These are phyloP conservation scores for Oligia strigilis DNA, from an alignment of 2,888 invertebrate species.

Conservation along the genomic window DNA sequence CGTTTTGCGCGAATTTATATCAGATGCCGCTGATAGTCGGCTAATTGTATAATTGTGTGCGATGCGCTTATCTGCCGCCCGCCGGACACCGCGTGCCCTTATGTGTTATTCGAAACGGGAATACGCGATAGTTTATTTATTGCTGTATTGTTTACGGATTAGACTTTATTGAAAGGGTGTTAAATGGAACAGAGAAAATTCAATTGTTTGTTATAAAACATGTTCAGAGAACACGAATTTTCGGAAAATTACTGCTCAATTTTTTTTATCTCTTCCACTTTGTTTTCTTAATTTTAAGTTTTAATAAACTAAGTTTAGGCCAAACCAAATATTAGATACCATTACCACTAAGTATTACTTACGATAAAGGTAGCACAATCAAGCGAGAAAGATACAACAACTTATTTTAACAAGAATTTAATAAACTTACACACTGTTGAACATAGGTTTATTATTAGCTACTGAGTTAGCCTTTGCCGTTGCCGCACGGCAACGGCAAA, in stretches of 20 bases:
- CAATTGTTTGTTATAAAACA: neutral
- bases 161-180: neutral
- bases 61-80: conserved; percentile 40
- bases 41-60: conserved; percentile 74
- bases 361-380: too few species aligned
- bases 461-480: too few species aligned
- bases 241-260: neutral
- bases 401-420: conserved; percentile 6
- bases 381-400: neutral
- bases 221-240: neutral
- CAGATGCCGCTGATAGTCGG: conserved; percentile 73
- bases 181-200: neutral
- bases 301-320: neutral
- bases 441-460: neutral
- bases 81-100: conserved; percentile 14
- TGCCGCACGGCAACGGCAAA: neutral
- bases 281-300: neutral
- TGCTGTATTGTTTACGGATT: neutral
- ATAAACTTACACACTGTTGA: neutral
- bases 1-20: conserved; percentile 76
- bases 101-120: conserved; percentile 16
- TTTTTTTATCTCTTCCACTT: neutral
- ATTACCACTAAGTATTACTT: neutral
- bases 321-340: neutral
- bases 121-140: conserved; percentile 8